phyloP scores from a whole-genome alignment of 64 coral and sea anemone genomes.

The Stichodactyla helianthus region DNA sequence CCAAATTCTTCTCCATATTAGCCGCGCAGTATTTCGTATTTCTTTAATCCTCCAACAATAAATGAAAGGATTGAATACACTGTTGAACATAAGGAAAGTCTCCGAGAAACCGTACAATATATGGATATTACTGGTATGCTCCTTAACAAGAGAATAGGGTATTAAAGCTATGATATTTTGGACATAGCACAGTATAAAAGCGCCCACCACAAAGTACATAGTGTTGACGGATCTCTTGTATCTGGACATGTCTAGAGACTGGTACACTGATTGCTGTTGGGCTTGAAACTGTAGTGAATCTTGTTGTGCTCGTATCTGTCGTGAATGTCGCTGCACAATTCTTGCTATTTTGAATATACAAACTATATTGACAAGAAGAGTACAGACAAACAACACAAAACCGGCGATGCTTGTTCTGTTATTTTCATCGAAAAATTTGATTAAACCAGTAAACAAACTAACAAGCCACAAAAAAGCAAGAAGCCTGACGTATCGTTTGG shows the following conservation, averaged over 20 bases:
- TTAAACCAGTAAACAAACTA: neutral
- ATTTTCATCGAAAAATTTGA: neutral
- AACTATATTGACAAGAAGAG: neutral
- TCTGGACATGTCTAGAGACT: neutral
- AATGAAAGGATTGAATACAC: neutral
- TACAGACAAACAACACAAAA: neutral
- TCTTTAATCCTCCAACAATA: neutral
- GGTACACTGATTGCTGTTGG: neutral
- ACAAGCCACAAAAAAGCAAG: neutral
- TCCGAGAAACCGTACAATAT: neutral
- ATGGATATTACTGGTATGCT: neutral
- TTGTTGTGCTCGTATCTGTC: neutral
- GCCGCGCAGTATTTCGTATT: neutral
- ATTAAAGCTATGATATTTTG: neutral
- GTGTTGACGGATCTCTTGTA: neutral
- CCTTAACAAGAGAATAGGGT: neutral
- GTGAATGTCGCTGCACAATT: neutral
- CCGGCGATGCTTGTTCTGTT: neutral
- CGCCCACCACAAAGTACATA: neutral
- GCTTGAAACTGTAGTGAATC: neutral
- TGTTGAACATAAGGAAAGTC: neutral
- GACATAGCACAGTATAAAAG: neutral
- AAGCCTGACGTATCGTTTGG: neutral
- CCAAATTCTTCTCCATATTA: neutral
- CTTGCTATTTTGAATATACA: neutral